A percentile compares a stretch with the other conserved stretches of the same genome.
phyloP scores from a whole-genome alignment of 2,797 vertebrate genomes.

The Microctenopoma stevenorrisi region DNA sequence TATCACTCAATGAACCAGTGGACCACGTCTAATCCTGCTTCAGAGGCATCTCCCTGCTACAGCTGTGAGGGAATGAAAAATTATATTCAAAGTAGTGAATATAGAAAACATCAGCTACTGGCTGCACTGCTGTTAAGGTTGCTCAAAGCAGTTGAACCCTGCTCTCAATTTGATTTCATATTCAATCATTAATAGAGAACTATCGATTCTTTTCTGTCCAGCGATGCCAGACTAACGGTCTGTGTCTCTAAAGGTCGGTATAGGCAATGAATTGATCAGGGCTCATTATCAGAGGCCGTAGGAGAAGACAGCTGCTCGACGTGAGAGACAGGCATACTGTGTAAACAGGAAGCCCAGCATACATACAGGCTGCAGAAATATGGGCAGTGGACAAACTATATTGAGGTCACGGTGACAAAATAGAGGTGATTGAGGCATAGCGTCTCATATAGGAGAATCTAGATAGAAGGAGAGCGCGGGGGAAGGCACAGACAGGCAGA shows the following conservation, averaged over 20 bases:
- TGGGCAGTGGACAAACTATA: constrained; percentile 45
- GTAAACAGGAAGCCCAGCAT: constrained; percentile 16
- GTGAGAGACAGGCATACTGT: constrained; percentile 24
- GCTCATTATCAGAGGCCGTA: constrained; percentile 51
- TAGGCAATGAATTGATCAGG: constrained; percentile 61
- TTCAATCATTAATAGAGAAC: constrained; percentile 53
- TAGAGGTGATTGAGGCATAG: constrained; percentile 58
- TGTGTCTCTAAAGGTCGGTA: constrained; percentile 66
- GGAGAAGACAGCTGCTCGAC: constrained; percentile 17
- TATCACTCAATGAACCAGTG: constrained; percentile 32
- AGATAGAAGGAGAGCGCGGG: constrained; percentile 53
- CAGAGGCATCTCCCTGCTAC: constrained; percentile 43
- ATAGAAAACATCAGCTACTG: constrained; percentile 13
- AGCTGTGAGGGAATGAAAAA: constrained; percentile 44
- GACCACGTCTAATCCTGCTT: constrained; percentile 49
- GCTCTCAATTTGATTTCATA: constrained; percentile 26
- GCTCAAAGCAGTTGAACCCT: constrained; percentile 26
- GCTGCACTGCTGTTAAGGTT: constrained; percentile 20
- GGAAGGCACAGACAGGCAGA: constrained; percentile 55
- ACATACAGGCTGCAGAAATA: constrained; percentile 18
- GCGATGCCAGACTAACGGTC: constrained; percentile 61
- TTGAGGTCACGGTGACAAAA: constrained; percentile 63
- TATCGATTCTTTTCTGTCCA: constrained; percentile 53
- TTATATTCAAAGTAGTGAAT: constrained; percentile 22
- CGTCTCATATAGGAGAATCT: constrained; percentile 60